Base-by-base conservation (phyloP, 2,888 invertebrate genomes). In the Scaptodrosophila latifasciaeformis region DNA sequence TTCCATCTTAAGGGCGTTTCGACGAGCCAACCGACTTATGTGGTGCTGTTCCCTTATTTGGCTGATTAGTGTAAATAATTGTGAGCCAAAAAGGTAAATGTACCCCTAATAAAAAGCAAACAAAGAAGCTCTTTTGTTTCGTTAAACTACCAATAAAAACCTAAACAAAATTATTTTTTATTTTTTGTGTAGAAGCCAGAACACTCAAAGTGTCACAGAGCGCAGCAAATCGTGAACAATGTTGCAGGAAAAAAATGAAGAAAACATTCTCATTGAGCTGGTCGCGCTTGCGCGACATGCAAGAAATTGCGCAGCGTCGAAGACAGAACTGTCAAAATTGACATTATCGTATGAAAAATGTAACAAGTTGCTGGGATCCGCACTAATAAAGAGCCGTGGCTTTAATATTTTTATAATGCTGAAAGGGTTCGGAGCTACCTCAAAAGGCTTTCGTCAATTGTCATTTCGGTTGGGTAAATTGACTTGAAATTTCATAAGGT, bases 281-380 rank as follows among this genome's bases (percentile, higher is more conserved):
- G 52, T 49, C 56, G 47, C 31, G 21, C 21, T 19, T 42, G 39
- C 29, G 27, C 27, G 31, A 40, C 18, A n/a, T 40, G 43, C 48
- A 50, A 50, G 45, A 10, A 39, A 40, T 42, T 47, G 31, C 42
- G 62, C 57, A 60, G 47, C 61, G 48, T 43, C 62, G 50, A 40
- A 19, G 34, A 68, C 62, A 67, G 66, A 74, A 70, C 75, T 81
- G 82, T 80, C 79, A 81, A 67, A 76, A 66, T 64, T 67, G 79
- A 77, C 82, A 82, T 82, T 82, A 80, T 67, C 80, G 70, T 66
- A 79, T 82, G 79, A 80, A 67, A 80, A 82, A 82, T 80, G 82
- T 82, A 82, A 82, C 79, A 82, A 75, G 81, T 81, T 80, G 71
- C 60, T 68, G 71, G 31, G 30, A 44, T 35, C 49, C 31, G 30